Conservation (phyloP, 2,113 vertebrate genomes). For the Hippoglossus stenolepis region DNA sequence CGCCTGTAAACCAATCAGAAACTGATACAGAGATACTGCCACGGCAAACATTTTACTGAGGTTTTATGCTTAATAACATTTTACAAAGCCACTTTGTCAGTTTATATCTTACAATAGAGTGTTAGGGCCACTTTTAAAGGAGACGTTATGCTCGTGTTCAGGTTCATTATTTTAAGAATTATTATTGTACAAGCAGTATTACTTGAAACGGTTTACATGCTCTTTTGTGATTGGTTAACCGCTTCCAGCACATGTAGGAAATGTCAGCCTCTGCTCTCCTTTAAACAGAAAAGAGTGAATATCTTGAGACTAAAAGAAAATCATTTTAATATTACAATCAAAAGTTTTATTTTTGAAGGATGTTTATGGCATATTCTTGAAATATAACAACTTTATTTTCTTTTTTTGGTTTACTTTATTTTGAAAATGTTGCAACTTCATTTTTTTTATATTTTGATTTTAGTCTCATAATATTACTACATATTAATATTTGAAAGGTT, state of each 20-base stretch:
- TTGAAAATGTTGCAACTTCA: neutral
- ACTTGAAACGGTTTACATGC: too few relatives aligned
- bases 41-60: too few relatives aligned
- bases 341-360: neutral
- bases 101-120: neutral
- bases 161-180: too few relatives aligned
- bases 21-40: conserved; percentile 21
- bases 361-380: neutral
- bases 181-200: too few relatives aligned
- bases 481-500: neutral
- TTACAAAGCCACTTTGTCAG: neutral
- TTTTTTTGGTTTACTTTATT: neutral
- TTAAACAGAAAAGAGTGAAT: too few relatives aligned
- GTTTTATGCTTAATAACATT: neutral
- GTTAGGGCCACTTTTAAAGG: neutral
- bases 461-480: too few relatives aligned
- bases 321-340: neutral
- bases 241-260: too few relatives aligned
- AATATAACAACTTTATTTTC: too few relatives aligned
- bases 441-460: too few relatives aligned
- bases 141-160: too few relatives aligned
- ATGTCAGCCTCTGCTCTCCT: too few relatives aligned
- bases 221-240: too few relatives aligned
- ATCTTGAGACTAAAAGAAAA: neutral
- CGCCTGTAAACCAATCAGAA: conserved; percentile 6